A percentile compares a stretch with the other conserved stretches of the same genome.
Conservation (phyloP, 2,797 vertebrate genomes). For the Leuciscus waleckii region DNA sequence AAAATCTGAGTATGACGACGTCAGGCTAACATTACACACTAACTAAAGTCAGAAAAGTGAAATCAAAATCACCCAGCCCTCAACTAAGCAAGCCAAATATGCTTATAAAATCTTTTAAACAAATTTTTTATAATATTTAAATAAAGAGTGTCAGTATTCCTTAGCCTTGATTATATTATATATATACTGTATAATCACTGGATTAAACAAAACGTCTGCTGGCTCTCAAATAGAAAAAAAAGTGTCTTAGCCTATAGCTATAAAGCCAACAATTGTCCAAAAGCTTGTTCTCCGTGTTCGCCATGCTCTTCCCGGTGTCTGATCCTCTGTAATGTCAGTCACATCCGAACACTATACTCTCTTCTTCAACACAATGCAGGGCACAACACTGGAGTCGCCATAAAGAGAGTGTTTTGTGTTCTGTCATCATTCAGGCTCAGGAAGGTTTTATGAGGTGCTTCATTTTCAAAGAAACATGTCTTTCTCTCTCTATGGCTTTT, state of each 20-base stretch:
- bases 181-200: neutral
- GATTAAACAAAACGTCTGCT: neutral
- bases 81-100: neutral
- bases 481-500: constrained; percentile 60
- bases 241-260: too few species aligned
- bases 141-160: too few species aligned
- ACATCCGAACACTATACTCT: constrained; percentile 8
- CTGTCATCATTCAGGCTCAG: constrained; percentile 47
- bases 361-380: constrained; percentile 26
- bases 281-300: neutral
- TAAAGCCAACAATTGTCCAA: constrained; percentile 5
- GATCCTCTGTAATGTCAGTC: constrained; percentile 17
- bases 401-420: constrained; percentile 54
- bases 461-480: constrained; percentile 56
- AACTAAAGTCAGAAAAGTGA: too few species aligned
- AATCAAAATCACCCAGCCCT: too few species aligned
- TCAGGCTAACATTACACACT: too few species aligned
- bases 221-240: neutral
- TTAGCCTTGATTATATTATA: too few species aligned
- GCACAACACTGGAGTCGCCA: constrained; percentile 31
- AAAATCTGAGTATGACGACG: too few species aligned
- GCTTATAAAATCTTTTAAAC: too few species aligned
- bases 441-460: constrained; percentile 55
- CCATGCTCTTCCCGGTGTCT: neutral
- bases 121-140: too few species aligned